Percentiles rank a stretch among this genome's conserved stretches.
These are phyloP conservation scores for Epirrhoe tristata DNA, from an alignment of 2,888 invertebrate species.

Conservation along the genomic window DNA sequence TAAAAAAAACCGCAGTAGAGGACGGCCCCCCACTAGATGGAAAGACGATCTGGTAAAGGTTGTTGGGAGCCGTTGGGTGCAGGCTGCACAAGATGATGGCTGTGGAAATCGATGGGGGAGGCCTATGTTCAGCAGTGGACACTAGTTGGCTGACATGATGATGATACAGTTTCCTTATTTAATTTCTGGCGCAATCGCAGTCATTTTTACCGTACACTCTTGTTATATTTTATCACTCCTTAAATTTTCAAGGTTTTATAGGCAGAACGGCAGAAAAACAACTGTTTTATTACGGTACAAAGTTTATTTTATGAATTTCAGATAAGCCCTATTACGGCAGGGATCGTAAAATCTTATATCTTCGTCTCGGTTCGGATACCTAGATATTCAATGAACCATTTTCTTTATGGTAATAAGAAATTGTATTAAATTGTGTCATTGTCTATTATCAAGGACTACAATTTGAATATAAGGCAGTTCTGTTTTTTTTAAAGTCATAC, in stretches of 20 bases:
- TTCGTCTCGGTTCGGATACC: conserved; percentile 17
- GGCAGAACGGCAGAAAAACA: conserved; percentile 27
- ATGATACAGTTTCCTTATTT: too few relatives aligned
- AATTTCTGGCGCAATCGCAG: too few relatives aligned
- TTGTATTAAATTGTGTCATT: conserved; percentile 5
- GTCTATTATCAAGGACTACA: neutral
- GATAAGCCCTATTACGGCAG: conserved; percentile 32
- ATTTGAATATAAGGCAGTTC: neutral
- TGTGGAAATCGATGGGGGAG: too few relatives aligned
- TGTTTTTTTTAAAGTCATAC: neutral
- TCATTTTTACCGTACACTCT: neutral
- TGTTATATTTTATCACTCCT: conserved; percentile 19
- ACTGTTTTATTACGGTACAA: conserved; percentile 32
- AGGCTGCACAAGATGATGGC: too few relatives aligned
- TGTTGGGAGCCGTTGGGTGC: too few relatives aligned
- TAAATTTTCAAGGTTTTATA: conserved; percentile 22
- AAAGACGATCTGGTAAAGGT: too few relatives aligned
- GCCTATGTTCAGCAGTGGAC: too few relatives aligned
- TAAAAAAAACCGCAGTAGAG: too few relatives aligned
- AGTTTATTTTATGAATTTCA: conserved; percentile 38
- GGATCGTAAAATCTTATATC: conserved; percentile 41
- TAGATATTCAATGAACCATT: conserved; percentile 33
- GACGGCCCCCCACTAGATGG: too few relatives aligned
- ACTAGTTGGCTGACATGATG: too few relatives aligned
- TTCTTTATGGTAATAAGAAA: conserved; percentile 11